Percentiles rank a stretch among this genome's conserved stretches.
phyloP scores from a whole-genome alignment of 1,140 invertebrate species.

The Drosophila kohkoa region DNA sequence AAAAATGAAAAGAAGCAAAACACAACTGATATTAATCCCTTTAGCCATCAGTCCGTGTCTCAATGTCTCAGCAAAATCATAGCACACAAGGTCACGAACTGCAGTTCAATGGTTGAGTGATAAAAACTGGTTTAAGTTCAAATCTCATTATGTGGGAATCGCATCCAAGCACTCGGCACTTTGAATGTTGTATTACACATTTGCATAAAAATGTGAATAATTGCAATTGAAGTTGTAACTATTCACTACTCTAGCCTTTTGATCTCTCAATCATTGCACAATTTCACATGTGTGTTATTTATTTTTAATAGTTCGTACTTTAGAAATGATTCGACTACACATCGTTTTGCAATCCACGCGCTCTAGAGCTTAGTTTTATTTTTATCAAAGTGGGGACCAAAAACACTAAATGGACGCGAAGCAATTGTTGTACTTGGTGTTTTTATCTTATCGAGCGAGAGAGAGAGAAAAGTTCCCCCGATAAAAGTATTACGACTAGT shows the following conservation, averaged over 20 bases:
- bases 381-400: neutral
- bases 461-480: neutral
- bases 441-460: neutral
- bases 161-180: neutral
- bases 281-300: constrained; percentile 6
- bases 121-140: neutral
- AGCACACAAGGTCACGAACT: constrained; percentile 12
- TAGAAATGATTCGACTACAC: neutral
- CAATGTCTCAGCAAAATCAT: constrained; percentile 6
- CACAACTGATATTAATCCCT: constrained; percentile 7
- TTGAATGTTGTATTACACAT: neutral
- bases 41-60: constrained; percentile 18
- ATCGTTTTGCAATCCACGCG: neutral
- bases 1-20: constrained; percentile 18
- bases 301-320: neutral
- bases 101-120: constrained; percentile 6
- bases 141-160: neutral
- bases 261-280: neutral
- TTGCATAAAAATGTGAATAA: neutral
- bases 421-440: neutral
- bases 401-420: neutral
- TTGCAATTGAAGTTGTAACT: too few relatives aligned
- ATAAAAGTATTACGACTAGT: constrained; percentile 19
- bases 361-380: neutral
- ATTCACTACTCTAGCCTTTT: neutral